phyloP scores from a whole-genome alignment of 2,113 vertebrate species.

The Scopus umbretta region DNA sequence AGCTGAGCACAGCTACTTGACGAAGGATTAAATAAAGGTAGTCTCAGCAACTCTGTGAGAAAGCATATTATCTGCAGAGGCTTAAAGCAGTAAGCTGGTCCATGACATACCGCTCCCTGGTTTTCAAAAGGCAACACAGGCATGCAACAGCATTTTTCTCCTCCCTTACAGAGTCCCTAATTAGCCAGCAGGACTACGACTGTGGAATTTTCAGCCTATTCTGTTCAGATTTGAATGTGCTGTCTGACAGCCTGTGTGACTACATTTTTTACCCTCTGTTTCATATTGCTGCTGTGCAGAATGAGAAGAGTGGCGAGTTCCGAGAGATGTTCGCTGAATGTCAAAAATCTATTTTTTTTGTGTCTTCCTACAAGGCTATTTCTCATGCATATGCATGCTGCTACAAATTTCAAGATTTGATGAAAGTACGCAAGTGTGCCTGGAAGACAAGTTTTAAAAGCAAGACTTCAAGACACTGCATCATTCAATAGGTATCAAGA shows the following conservation, averaged over 20 bases:
- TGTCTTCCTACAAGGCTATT: neutral
- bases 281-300: neutral
- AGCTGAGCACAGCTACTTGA: neutral
- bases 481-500: neutral
- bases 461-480: neutral
- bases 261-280: neutral
- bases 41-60: neutral
- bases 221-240: neutral
- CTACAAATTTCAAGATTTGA: neutral
- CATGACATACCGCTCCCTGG: neutral
- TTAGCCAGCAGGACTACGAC: neutral
- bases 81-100: neutral
- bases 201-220: neutral
- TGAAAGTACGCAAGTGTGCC: neutral
- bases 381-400: neutral
- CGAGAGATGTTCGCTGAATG: neutral
- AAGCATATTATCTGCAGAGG: neutral
- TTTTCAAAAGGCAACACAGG: neutral
- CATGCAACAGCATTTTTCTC: neutral
- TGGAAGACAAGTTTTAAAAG: neutral
- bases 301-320: neutral
- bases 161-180: neutral
- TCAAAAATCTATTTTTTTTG: neutral
- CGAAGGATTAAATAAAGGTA: neutral
- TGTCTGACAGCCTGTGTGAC: neutral